phyloP scores from a whole-genome alignment of 1,140 invertebrate species.

The Monomorium pharaonis region DNA sequence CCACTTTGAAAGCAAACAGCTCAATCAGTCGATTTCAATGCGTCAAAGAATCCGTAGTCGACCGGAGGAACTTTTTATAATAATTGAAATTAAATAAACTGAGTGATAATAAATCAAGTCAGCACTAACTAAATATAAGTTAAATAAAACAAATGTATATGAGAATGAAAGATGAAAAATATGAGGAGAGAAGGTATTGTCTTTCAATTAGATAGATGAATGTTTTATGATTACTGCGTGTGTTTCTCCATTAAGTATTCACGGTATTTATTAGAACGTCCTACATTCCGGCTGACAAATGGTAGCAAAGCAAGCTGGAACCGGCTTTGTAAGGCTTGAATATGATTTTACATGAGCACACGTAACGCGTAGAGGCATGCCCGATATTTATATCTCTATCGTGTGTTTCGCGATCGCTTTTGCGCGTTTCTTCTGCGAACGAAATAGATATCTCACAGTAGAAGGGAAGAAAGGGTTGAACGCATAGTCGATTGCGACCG shows the following conservation, averaged over 20 bases:
- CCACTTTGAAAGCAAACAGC: constrained; percentile 29
- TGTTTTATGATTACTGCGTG: background rate
- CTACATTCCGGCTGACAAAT: constrained; percentile 21
- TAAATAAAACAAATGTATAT: background rate
- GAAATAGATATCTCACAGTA: background rate
- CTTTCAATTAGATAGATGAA: constrained; percentile 3
- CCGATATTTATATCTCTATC: background rate
- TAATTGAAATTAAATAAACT: background rate
- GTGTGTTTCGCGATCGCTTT: constrained; percentile 11
- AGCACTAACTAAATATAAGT: background rate
- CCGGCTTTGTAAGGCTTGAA: constrained; percentile 1
- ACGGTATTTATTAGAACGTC: constrained; percentile 18
- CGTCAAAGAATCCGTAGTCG: background rate
- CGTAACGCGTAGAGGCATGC: background rate
- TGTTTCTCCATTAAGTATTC: constrained; percentile 8
- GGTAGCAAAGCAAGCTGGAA: background rate
- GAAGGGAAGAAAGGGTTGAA: constrained; percentile 28
- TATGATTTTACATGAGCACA: constrained; percentile 32
- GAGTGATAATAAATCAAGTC: background rate
- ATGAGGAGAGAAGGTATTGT: background rate
- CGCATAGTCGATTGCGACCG: constrained; percentile 49
- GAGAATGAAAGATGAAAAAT: background rate
- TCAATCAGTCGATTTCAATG: constrained; percentile 27
- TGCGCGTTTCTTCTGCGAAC: constrained; percentile 15
- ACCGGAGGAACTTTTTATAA: background rate